Evolutionary conservation across 2,888 invertebrate species (phyloP), one percentile per base, ranked within the genome.

Genomic region (Branchellion lobata): DNA sequence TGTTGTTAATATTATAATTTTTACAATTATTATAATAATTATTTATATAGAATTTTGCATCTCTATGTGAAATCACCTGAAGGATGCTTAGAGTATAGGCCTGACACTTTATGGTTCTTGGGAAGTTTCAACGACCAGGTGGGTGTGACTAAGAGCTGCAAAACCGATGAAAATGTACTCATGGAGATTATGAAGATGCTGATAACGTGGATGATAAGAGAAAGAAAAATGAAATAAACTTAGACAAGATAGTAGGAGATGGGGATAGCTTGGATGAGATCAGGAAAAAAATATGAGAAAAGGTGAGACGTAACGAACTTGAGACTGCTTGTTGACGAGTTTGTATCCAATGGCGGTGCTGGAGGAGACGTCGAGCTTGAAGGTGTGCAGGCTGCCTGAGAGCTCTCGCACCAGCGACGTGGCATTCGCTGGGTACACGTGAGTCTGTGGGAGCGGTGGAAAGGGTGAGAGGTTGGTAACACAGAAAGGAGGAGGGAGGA

Each of bases 51-150:
- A 1, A 27, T n/a, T 53, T 29, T 27, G 0, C 29, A 0, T 11
- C 47, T 0, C 51, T 21, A 75, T 8, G n/a, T n/a, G n/a, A n/a
- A 14, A 36, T 47, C 36, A 87, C 87, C 87, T 51, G 84, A 82
- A n/a, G 84, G 81, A 80, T 86, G 83, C 82, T 88, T 88, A 8
- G 84, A 83, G 27, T 85, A 85, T 3, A 88, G 85, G 29, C 86
- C 84, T 21, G 86, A 86, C 21, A 88, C 85, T 47, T 82, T 84
- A 84, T 92, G 92, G 0, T 90, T 88, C 2, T 90, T 90, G 79
- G 91, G 91, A 74, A 95, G 88, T 74, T 90, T 89, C 1, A 93
- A 86, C 83, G 91, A 91, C 95, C 95, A 96, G 53, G 92, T 91
- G 81, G 90, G 90, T 40, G 90, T 87, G 0, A 91, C 91, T n/a